These are phyloP conservation scores for Cremastinae sp. DNA, from an alignment of 2,888 invertebrate genomes.

Conservation along the genomic window DNA sequence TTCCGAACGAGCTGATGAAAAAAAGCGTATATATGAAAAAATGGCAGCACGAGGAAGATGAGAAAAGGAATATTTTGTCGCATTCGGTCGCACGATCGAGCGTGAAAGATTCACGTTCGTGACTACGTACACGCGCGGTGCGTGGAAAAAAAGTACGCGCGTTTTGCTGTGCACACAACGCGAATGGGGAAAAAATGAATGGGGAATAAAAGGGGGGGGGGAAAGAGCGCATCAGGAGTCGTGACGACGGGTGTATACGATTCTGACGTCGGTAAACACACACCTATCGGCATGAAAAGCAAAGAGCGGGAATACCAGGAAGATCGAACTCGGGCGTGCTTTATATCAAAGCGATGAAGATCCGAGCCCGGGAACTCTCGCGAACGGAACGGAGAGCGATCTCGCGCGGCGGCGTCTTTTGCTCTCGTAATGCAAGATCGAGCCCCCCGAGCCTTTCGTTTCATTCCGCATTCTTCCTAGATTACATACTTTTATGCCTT, in stretches of 20 bases:
- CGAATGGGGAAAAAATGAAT: too few species aligned
- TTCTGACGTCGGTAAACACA: slow-evolving; percentile 8
- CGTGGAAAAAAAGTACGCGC: too few species aligned
- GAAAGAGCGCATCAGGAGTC: slow-evolving; percentile 18
- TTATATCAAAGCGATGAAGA: neutral
- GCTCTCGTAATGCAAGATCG: slow-evolving; percentile 45
- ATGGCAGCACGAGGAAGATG: too few species aligned
- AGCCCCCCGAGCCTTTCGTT: slow-evolving; percentile 57
- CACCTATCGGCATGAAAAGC: slow-evolving; percentile 12
- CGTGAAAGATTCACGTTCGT: too few species aligned
- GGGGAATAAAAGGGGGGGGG: neutral
- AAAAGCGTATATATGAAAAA: too few species aligned
- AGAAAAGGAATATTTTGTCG: too few species aligned
- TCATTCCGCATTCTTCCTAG: slow-evolving; percentile 68
- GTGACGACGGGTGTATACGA: slow-evolving; percentile 14
- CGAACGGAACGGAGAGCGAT: slow-evolving; percentile 40
- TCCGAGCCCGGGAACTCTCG: slow-evolving; percentile 31
- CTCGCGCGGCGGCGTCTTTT: slow-evolving; percentile 21
- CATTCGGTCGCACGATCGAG: too few species aligned
- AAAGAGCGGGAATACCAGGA: slow-evolving; percentile 22
- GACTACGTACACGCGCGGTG: neutral
- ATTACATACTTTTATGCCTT: slow-evolving; percentile 62
- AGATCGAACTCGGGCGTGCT: slow-evolving; percentile 25
- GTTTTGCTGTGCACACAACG: too few species aligned
- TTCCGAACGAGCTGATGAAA: too few species aligned